phyloP scores from a whole-genome alignment of 2,113 vertebrate species.

The Muntiacus reevesi region DNA sequence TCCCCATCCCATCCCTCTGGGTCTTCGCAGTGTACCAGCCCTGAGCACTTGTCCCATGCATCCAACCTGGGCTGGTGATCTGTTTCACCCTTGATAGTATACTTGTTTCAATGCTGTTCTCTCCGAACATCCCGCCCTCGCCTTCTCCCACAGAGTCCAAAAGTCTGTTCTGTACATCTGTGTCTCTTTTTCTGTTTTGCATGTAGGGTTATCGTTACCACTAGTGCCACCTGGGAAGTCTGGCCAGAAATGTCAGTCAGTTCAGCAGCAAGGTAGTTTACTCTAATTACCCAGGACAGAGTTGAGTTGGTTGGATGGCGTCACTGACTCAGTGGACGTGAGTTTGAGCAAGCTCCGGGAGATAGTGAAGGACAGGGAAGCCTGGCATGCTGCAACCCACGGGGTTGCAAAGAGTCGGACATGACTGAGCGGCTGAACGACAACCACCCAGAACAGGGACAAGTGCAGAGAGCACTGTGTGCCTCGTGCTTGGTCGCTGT shows the following conservation, averaged over 20 bases:
- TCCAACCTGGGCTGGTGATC: no score
- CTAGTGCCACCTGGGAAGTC: background rate
- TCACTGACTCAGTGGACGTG: background rate
- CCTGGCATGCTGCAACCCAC: background rate
- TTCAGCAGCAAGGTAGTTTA: background rate
- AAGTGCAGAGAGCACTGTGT: background rate
- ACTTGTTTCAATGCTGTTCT: no score
- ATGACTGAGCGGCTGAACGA: background rate
- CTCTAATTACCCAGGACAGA: background rate
- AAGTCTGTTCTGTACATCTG: no score
- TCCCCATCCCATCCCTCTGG: no score
- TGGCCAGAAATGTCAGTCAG: background rate
- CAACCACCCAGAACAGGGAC: background rate
- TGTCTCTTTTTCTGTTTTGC: no score
- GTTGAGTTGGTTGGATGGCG: background rate
- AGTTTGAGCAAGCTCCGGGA: background rate
- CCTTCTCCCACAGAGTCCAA: no score
- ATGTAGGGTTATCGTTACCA: background rate
- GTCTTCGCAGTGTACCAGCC: no score
- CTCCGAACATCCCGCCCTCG: no score
- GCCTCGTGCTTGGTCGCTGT: fast-evolving
- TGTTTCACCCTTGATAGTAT: no score
- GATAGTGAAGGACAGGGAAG: background rate
- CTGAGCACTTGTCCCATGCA: no score
- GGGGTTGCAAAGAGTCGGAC: background rate